phyloP scores from a whole-genome alignment of 2,797 vertebrate genomes.

The Onychomys arenicola region DNA sequence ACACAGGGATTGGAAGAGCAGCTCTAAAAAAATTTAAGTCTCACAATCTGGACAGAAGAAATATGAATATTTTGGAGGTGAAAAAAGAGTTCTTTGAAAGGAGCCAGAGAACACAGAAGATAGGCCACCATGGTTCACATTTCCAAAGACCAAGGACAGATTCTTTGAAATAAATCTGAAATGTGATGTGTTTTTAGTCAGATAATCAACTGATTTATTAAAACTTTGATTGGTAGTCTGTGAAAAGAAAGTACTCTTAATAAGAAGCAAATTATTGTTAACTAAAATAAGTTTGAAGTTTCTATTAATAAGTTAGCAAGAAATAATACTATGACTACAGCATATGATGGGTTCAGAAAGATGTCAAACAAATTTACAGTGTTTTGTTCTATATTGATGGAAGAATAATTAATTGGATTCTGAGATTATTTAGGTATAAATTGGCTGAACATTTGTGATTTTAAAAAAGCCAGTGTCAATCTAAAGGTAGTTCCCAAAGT shows the following conservation, averaged over 20 bases:
- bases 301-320: constrained; percentile 17
- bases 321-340: neutral
- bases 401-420: constrained; percentile 38
- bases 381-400: constrained; percentile 26
- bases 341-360: constrained; percentile 1
- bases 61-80: neutral
- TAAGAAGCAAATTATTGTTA: constrained; percentile 42
- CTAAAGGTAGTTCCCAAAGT: neutral
- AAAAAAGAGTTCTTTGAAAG: constrained; percentile 21
- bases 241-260: constrained; percentile 45
- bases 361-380: constrained; percentile 15
- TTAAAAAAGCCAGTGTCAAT: neutral
- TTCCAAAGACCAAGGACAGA: constrained; percentile 45
- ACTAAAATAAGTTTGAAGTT: constrained; percentile 33
- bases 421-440: neutral
- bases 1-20: constrained; percentile 15
- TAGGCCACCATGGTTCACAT: neutral
- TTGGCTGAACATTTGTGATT: neutral
- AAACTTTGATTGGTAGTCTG: constrained; percentile 44
- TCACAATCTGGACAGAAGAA: constrained; percentile 36
- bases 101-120: constrained; percentile 52
- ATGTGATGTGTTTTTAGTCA: constrained; percentile 11
- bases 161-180: constrained; percentile 50
- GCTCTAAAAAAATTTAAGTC: neutral
- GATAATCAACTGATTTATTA: constrained; percentile 40